Conservation (phyloP, 2,888 invertebrate species). For the Eupithecia subfuscata region DNA sequence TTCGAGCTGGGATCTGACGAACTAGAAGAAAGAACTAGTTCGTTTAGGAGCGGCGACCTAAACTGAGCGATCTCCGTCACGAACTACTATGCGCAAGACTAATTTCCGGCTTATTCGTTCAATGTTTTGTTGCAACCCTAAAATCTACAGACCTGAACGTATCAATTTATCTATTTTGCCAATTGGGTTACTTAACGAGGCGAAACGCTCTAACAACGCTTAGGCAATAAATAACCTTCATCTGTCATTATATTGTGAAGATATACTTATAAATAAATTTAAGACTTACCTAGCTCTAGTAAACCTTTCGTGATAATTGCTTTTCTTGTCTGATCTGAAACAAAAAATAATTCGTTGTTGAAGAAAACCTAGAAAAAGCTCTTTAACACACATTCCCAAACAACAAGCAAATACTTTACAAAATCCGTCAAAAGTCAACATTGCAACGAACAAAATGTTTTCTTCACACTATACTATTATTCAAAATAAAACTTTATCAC, state of each 20-base stretch:
- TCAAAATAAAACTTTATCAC: neutral
- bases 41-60: too few relatives aligned
- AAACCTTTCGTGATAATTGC: neutral
- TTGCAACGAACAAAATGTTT: slow-evolving; percentile 11
- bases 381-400: slow-evolving; percentile 6
- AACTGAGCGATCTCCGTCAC: too few relatives aligned
- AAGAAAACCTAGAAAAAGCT: neutral
- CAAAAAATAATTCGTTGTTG: neutral
- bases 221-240: slow-evolving; percentile 1
- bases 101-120: neutral
- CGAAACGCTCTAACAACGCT: slow-evolving; percentile 9
- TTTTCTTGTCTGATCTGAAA: slow-evolving; percentile 1
- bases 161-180: slow-evolving; percentile 19
- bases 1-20: too few relatives aligned
- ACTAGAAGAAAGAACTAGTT: too few relatives aligned
- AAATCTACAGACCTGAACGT: slow-evolving; percentile 9
- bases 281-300: neutral
- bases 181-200: slow-evolving; percentile 19
- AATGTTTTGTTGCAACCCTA: neutral
- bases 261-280: neutral
- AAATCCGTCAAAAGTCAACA: slow-evolving; percentile 27
- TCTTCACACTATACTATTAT: slow-evolving; percentile 3
- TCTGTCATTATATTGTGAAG: neutral
- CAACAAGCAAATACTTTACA: slow-evolving; percentile 14
- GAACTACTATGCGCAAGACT: too few relatives aligned